Evolutionary conservation across 2,888 invertebrate genomes (phyloP), one percentile per base, ranked within the genome.

Genomic region (Imbricaverruca yamaguchii): DNA sequence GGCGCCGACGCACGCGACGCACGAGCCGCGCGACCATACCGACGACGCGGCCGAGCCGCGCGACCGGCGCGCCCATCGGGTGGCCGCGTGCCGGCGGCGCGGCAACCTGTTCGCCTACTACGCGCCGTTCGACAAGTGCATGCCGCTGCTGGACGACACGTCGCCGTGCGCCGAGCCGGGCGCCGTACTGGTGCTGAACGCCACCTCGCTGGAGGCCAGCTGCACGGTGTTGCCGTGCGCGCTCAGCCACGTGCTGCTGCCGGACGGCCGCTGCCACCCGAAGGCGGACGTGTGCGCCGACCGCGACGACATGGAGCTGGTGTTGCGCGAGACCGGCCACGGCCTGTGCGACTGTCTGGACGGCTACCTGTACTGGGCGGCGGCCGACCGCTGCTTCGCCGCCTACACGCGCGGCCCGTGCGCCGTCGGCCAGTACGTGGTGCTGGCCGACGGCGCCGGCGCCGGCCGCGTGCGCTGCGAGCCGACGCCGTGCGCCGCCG

Each of bases 81-180:
- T 39, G 8, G 39, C 18, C 4, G 39, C 13, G 15, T 69, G 69
- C 15, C 25, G 69, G 15, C 2, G 39, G 4, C 25, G 39, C 25
- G 69, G 69, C 39, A 69, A 69, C 69, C 69, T 69, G 13, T 69
- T 69, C 69, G 69, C 69, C 39, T 69, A n/a, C 69, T 69, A 69
- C 69, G 7, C 11, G 18, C 69, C 69, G 39, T 39, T 69, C 39
- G 39, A 10, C 69, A 39, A 18, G 18, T 69, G 69, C 39, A 69
- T 69, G 69, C 39, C 69, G 39, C 69, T 69, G 13, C 69, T 69
- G 18, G 69, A 69, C 69, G 69, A 69, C 7, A 18, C 15, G 13
- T 69, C 69, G 39, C 69, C 69, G 15, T 69, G 69, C 69, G 13
- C 39, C 13, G 69, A 39, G 69, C 13, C 25, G 39, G 69, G 18